Evolutionary conservation across 2,888 invertebrate genomes (phyloP), one percentile per base, ranked within the genome.

Genomic region (Leptodirus hochenwartii): DNA sequence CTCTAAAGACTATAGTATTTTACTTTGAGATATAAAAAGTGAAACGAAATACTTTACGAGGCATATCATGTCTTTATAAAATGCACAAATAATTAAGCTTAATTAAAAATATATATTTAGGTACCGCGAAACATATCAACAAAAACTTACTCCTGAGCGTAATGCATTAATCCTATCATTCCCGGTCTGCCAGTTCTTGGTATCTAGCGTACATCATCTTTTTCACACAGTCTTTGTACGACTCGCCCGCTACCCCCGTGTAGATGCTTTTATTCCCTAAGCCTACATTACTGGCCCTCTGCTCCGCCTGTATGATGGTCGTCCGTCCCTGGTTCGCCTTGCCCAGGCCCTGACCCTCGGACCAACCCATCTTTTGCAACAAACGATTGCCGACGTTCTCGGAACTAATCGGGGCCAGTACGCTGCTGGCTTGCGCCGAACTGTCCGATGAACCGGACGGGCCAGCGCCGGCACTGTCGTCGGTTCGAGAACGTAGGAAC

Each of bases 291-390:
- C 50, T 55, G 23, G 48, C 49, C 15, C 53, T 49, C 37, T 65
- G 56, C 43, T 69, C 66, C 6, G 72, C 64, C 64, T 90, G 84
- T 38, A 95, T 85, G 27, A 93, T 93, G 30, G 81, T 82, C 14
- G 87, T 84, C 43, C 88, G 64, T 9, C 90, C 95, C 56, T 96
- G 95, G 49, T 88, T 88, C 30, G 72, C 68, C 51, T 82, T 84
- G 1, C 98, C 96, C 13, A 98, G 60, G 0, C 98, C 98, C 60
- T 85, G 77, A 0, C 98, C 98, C 50, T 90, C 90, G 4, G 80
- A 80, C 98, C 98, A 98, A 4, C 98, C 98, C 98, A 98, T 98
- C 58, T 90, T 91, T 55, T 96, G 91, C 38, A 98, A 54, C 53
- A 98, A 64, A 49, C 87, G 80, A 49, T 82, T 95, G 5, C 96